phyloP scores from a whole-genome alignment of 2,888 invertebrate genomes.

The Metopia argyrocephala region DNA sequence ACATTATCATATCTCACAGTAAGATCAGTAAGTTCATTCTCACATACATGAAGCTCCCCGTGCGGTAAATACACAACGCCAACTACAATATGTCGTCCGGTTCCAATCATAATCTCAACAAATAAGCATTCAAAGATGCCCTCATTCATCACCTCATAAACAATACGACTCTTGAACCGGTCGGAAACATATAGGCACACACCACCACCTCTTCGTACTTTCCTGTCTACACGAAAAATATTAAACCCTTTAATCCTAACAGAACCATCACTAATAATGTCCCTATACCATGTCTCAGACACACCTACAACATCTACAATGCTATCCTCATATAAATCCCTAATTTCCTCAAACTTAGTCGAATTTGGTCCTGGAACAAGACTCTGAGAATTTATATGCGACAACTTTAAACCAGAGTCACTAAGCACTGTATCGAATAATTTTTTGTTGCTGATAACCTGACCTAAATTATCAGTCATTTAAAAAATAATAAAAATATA shows the following conservation, averaged over 20 bases:
- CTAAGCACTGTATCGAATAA: not conserved
- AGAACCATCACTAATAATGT: not conserved
- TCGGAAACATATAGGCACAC: not conserved
- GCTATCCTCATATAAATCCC: not conserved
- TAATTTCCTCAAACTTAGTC: not conserved
- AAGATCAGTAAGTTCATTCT: not conserved
- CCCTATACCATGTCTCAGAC: not conserved
- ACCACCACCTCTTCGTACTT: not conserved
- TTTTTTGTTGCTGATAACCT: not conserved
- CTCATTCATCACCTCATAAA: not conserved
- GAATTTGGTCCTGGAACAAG: not conserved
- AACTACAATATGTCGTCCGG: not conserved
- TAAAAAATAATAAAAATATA: not conserved
- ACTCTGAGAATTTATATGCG: slow-evolving; percentile 14
- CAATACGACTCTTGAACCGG: not conserved
- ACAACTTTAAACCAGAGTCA: not conserved
- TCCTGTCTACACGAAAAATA: too few relatives aligned
- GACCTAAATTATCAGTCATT: slow-evolving; percentile 1
- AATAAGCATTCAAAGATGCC: not conserved
- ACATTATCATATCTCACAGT: not conserved
- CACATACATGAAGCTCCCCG: not conserved
- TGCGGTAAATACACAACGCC: not conserved
- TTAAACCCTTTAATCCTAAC: not conserved
- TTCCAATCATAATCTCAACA: not conserved
- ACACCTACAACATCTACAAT: not conserved